Evolutionary conservation across 64 coral and sea anemone species (phyloP).

Genomic region (Pocillopora verrucosa): DNA sequence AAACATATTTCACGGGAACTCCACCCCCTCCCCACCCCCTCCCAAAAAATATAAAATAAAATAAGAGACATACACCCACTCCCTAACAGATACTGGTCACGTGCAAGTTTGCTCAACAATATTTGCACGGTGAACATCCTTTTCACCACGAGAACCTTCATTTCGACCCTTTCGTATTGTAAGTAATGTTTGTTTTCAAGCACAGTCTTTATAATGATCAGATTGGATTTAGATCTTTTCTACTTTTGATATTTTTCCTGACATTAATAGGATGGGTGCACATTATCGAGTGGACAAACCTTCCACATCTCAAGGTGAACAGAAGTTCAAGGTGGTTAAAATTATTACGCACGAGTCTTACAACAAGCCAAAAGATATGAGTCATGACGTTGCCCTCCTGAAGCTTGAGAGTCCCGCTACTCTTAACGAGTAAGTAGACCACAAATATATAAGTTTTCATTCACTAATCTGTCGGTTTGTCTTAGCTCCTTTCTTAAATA

Average conservation of each 20-base stretch:
- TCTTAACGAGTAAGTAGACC: slow-evolving; percentile 11
- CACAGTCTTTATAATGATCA: not conserved
- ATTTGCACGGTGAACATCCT: too few relatives aligned
- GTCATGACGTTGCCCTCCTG: slow-evolving; percentile 43
- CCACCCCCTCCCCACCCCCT: too few relatives aligned
- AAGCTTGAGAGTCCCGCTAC: slow-evolving; percentile 32
- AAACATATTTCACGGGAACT: too few relatives aligned
- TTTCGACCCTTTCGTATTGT: too few relatives aligned
- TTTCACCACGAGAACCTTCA: too few relatives aligned
- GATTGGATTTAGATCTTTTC: not conserved
- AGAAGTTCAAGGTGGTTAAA: slow-evolving; percentile 38
- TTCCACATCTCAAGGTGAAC: not conserved
- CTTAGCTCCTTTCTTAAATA: not conserved
- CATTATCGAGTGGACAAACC: slow-evolving; percentile 1
- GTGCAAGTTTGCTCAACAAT: too few relatives aligned
- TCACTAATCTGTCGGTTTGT: not conserved
- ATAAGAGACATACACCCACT: too few relatives aligned
- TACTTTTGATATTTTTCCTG: not conserved
- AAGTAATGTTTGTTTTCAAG: too few relatives aligned
- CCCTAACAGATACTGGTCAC: too few relatives aligned
- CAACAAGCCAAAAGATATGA: not conserved
- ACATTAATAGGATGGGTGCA: slow-evolving; percentile 37
- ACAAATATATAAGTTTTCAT: not conserved
- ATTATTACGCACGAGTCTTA: slow-evolving; percentile 21
- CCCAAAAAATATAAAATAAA: too few relatives aligned